Evolutionary conservation across 2,888 invertebrate genomes (phyloP).

Genomic region (Matsumyia berberina): DNA sequence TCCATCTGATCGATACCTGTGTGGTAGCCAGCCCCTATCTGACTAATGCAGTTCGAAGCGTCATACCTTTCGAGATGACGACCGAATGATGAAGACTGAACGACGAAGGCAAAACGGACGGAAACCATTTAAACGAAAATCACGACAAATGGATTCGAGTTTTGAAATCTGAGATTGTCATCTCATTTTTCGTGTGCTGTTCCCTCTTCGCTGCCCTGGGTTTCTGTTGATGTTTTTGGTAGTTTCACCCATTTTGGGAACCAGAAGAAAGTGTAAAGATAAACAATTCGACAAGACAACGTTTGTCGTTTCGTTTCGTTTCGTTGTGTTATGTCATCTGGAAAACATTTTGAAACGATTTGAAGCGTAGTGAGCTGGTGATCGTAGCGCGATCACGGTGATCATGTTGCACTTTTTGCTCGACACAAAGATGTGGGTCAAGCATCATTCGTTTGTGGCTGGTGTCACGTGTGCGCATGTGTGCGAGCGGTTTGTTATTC

Average conservation of each 20-base stretch:
- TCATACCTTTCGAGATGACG: not conserved
- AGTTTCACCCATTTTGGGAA: conserved; percentile 7
- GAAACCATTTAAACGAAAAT: conserved; percentile 40
- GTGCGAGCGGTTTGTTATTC: conserved; percentile 4
- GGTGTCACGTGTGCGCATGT: conserved; percentile 5
- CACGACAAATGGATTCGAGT: conserved; percentile 59
- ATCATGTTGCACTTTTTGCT: conserved; percentile 58
- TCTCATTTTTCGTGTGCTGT: conserved; percentile 34
- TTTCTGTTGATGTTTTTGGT: conserved; percentile 37
- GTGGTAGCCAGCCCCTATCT: not conserved
- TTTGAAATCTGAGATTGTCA: conserved; percentile 48
- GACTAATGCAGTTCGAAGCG: conserved; percentile 28
- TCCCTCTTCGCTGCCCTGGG: not conserved
- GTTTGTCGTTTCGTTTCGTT: too few relatives aligned
- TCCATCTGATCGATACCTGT: conserved; percentile 45
- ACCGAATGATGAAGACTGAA: too few relatives aligned
- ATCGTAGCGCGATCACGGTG: conserved; percentile 44
- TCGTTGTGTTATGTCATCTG: conserved; percentile 63
- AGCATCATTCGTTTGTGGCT: conserved; percentile 28
- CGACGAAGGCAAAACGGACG: too few relatives aligned
- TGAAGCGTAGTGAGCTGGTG: conserved; percentile 27
- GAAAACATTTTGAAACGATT: conserved; percentile 51
- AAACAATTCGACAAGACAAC: conserved; percentile 34
- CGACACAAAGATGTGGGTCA: conserved; percentile 59
- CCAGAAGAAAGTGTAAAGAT: conserved; percentile 50